phyloP scores from a whole-genome alignment of 2,797 vertebrate genomes.

The Cyclopterus lumpus region DNA sequence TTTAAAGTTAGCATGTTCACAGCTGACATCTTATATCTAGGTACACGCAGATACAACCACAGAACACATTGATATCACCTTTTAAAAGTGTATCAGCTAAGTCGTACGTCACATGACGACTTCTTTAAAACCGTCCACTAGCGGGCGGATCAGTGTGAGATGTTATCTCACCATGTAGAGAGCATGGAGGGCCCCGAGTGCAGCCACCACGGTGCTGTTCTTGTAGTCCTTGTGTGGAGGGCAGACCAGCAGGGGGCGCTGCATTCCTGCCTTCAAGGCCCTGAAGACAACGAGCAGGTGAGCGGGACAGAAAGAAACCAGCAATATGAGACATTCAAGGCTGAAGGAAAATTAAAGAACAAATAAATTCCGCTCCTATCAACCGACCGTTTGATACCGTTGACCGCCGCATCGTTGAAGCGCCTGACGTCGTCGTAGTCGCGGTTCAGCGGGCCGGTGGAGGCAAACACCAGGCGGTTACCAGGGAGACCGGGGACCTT shows the following conservation, averaged over 20 bases:
- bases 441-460: constrained; percentile 84
- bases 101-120: neutral
- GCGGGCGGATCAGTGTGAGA: neutral
- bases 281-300: constrained; percentile 56
- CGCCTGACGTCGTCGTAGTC: constrained; percentile 86
- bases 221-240: constrained; percentile 80
- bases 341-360: neutral
- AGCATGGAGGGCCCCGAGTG: constrained; percentile 84
- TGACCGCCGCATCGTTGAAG: constrained; percentile 83
- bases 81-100: neutral
- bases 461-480: constrained; percentile 83
- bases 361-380: neutral
- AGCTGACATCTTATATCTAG: neutral
- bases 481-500: constrained; percentile 83
- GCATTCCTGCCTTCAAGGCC: constrained; percentile 85
- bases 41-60: neutral
- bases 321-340: neutral
- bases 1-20: neutral
- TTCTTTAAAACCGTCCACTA: neutral
- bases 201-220: constrained; percentile 75
- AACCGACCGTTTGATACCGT: constrained; percentile 82
- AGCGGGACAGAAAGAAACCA: neutral
- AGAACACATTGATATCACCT: neutral
- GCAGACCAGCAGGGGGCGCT: constrained; percentile 85
- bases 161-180: constrained; percentile 83